Base-by-base conservation (phyloP, 2,888 invertebrate species). In the Teleiodes luculella region DNA sequence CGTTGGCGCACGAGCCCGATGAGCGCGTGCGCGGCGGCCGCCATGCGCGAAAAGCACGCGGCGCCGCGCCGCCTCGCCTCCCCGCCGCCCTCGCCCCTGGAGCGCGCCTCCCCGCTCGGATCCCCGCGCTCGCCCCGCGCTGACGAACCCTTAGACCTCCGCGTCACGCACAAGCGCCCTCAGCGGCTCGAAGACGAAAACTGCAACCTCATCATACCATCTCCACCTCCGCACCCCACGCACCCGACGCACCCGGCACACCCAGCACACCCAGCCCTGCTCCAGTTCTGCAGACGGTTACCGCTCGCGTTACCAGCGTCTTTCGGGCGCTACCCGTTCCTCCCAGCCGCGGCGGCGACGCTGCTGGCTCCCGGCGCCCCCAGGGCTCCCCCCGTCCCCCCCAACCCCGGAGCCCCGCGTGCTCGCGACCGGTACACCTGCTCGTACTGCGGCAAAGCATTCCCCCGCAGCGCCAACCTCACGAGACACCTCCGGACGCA, bases 401-500 rank as follows among this genome's bases (percentile, higher is more conserved):
- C 82, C 5, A 90, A 80, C 63, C 78, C 82, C 41, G 91, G 71
- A 64, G 91, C 91, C 14, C 91, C 92, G 52, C 92, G 94, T 76
- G 92, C 94, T 53, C 94, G 96, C 74, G 97, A 98, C 82, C 93
- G 97, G 52, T 99, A 99, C 86, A 96, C 97, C 45, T 99, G 99
- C 90, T 98, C 98, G 74, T 99, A 97, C 86, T 99, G 99, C 82
- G 98, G 98, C 50, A 97, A 98, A 85, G 95, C 98, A 16, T 99
- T 99, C 80, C 99, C 99, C 0, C 93, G 99, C 51, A 98, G 98
- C 53, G 99, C 99, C 8, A 99, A 99, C 80, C 91, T 99, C 56
- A 99, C 99, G 50, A 92, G 99, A 61, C 99, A 99, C 82, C 91
- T 99, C 70, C 92, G 99, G 65, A 99, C 99, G 30, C 99, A 99